Base-by-base conservation (phyloP, 1,140 invertebrate genomes). In the Scaptomyza montana region DNA sequence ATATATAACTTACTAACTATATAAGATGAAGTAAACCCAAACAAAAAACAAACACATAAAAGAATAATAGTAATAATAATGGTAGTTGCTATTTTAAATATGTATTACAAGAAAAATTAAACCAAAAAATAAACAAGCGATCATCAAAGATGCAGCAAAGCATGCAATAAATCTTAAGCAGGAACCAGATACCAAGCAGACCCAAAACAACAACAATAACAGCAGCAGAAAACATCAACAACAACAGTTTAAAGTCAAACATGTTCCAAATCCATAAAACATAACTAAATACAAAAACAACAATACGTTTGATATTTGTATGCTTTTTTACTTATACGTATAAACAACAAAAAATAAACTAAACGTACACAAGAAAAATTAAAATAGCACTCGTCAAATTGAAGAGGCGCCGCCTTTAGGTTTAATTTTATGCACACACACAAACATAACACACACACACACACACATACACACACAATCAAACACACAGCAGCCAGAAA, bases 71-170 rank as follows among this genome's bases (percentile, higher is more conserved):
- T 69, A 86, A 89, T 69, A 71, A 78, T 81, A 87, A 86, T 61
- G 74, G 84, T 89, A 89, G 84, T 89, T 80, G 84, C 77, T 89
- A 89, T 89, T 89, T 89, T 89, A 89, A 89, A 84, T 89, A 85
- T 85, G 74, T 85, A 87, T 87, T 86, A 91, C 82, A 77, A 77
- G 59, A 89, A 70, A 55, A 25, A 25, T 4, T 64, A 70, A 67
- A 65, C 30, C 73, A 66, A 50, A 61, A 25, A 25, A 25, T 25
- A 2, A 25, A 25, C 21, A 25, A 25, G 21, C 43, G 59, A 78
- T 70, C 85, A 69, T 84, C 66, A 85, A 76, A 67, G 65, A 80
- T 66, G 70, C 68, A 78, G 53, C 39, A 72, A 55, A 69, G 62
- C 67, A 64, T 67, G 60, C 67, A 80, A 73, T 67, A 64, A 74